phyloP scores from a whole-genome alignment of 1,140 invertebrate species.

The Caenorhabditis briggsae region DNA sequence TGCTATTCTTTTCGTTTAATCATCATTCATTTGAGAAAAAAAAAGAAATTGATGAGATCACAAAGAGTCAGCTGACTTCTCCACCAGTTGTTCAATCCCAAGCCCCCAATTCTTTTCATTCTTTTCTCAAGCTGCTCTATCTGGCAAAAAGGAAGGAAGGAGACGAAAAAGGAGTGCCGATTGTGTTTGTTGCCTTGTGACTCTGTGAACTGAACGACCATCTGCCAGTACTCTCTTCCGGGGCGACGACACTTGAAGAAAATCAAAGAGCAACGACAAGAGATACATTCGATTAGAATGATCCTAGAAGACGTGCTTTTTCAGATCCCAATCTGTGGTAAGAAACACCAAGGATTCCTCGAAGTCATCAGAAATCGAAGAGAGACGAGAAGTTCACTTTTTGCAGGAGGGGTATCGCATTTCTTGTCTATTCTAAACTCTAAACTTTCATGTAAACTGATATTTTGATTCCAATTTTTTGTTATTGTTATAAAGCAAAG shows the following conservation, averaged over 20 bases:
- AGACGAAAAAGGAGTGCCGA: constrained; percentile 49
- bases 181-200: constrained; percentile 21
- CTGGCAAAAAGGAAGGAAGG: constrained; percentile 30
- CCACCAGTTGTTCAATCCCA: background rate
- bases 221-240: background rate
- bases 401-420: constrained; percentile 8
- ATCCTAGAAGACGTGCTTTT: no score
- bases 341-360: background rate
- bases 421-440: constrained; percentile 3
- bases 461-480: background rate
- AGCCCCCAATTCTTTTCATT: background rate
- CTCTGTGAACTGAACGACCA: constrained; percentile 50
- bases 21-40: constrained; percentile 24
- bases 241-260: background rate
- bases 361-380: background rate
- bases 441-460: constrained; percentile 29
- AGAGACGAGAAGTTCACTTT: background rate
- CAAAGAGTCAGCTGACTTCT: constrained; percentile 37
- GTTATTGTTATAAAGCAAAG: background rate
- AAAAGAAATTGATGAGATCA: constrained; percentile 9
- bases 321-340: background rate
- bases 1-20: constrained; percentile 20
- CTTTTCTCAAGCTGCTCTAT: background rate
- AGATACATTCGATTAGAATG: background rate
- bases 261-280: background rate